A percentile compares a stretch with the other conserved stretches of the same genome.
These are phyloP conservation scores for Chelonia mydas DNA, from an alignment of 2,797 vertebrate species.

Conservation along the genomic window DNA sequence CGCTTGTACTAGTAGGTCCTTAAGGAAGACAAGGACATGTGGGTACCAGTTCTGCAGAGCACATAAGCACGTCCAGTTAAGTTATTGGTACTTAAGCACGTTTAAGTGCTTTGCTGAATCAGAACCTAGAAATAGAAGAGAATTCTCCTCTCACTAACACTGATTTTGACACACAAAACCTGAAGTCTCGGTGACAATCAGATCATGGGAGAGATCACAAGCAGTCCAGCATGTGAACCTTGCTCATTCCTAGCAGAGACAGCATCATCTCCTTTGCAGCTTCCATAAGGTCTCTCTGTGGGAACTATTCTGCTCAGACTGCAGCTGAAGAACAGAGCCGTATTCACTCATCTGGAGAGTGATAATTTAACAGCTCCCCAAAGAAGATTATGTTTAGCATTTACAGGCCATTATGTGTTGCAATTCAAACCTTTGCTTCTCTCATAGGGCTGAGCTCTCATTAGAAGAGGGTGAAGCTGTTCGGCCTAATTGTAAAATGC, in stretches of 20 bases:
- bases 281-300: fast-evolving
- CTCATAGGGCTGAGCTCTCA: background rate
- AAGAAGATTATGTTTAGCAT: constrained; percentile 22
- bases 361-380: constrained; percentile 21
- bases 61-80: background rate
- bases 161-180: background rate
- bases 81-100: background rate
- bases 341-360: background rate
- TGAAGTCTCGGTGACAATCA: background rate
- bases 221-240: fast-evolving
- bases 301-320: background rate
- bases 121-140: background rate
- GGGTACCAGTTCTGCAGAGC: background rate
- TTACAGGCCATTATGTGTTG: constrained; percentile 7
- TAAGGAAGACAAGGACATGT: background rate
- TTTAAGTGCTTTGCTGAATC: background rate
- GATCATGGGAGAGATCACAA: background rate
- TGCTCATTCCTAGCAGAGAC: background rate
- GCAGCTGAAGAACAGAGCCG: background rate
- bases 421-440: background rate
- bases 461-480: background rate
- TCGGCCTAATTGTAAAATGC: constrained; percentile 34
- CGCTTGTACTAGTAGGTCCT: background rate
- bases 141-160: background rate
- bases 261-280: background rate